These are phyloP conservation scores for Ictalurus furcatus DNA, from an alignment of 2,113 vertebrate species.

Conservation along the genomic window DNA sequence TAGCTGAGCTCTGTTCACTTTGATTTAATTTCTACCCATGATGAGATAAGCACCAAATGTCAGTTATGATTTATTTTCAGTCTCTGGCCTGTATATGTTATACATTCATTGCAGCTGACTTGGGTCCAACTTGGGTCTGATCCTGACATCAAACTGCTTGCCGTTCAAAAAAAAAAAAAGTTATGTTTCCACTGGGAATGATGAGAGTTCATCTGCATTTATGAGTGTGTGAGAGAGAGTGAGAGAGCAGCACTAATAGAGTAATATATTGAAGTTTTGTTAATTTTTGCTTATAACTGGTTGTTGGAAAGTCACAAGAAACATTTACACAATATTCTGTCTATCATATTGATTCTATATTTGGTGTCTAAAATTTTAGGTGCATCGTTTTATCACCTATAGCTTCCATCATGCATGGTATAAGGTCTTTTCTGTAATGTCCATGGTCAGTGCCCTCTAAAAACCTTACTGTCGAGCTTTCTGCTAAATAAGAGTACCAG, in stretches of 20 bases:
- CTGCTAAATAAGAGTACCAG: background rate
- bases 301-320: background rate
- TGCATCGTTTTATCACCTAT: background rate
- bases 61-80: slow-evolving; percentile 6
- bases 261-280: background rate
- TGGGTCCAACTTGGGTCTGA: slow-evolving; percentile 16
- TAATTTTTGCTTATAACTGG: background rate
- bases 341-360: background rate
- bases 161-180: background rate
- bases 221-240: background rate
- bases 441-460: background rate
- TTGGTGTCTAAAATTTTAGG: background rate
- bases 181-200: slow-evolving; percentile 13
- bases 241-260: background rate
- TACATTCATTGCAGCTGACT: background rate
- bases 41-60: background rate
- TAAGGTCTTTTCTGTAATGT: background rate
- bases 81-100: background rate
- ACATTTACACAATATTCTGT: background rate
- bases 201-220: slow-evolving; percentile 21
- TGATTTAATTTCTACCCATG: background rate
- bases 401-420: background rate
- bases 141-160: slow-evolving; percentile 26
- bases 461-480: background rate
- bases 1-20: background rate